Evolutionary conservation across 2,888 invertebrate genomes (phyloP), one percentile per base, ranked within the genome.

Genomic region (Eupithecia exiguata): DNA sequence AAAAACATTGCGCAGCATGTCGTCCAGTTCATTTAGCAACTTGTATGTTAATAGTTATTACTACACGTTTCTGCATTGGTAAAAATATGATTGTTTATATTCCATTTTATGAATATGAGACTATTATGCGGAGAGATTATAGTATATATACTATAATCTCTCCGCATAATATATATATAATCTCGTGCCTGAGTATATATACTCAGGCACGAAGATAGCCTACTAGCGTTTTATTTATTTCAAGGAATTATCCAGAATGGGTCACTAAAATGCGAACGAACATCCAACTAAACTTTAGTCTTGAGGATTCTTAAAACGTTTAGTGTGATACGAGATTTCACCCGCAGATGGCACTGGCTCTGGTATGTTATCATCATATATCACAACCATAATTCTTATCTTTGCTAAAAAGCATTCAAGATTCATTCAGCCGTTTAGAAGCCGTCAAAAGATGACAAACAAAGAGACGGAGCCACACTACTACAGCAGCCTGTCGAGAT

Each of bases 1-100:
- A 21, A 53, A 21, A 9, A 53, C 21, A 9, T 2, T 21, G 49
- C 49, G 0, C 3, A n/a, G n/a, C 3, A n/a, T 49, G n/a, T n/a
- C 49, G 18, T 53, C 49, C n/a, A n/a, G 9, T 10, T 21, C 49
- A 10, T 10, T 7, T 21, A 53, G 10, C 21, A n/a, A 3, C 3
- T 21, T 53, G 21, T 10, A 3, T 49, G 49, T 21, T 53, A 53
- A 1, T 36, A 36, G 36, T 46, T 53, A 30, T 1, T 30, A 70
- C 75, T 58, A 72, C 75, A 63, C 58, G 18, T 72, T 74, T 72
- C 25, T 5, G 35, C 36, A 5, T 36, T 21, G 61, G 66, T 66
- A 66, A 66, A 70, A 75, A 66, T 65, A 71, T 69, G 72, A 73
- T 73, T 75, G 72, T 72, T 75, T 70, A 72, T 70, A 21, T 72